Percentiles rank a stretch among this genome's conserved stretches.
These are phyloP conservation scores for Brachionus rubens DNA, from an alignment of 1,140 invertebrate genomes.

Conservation along the genomic window DNA sequence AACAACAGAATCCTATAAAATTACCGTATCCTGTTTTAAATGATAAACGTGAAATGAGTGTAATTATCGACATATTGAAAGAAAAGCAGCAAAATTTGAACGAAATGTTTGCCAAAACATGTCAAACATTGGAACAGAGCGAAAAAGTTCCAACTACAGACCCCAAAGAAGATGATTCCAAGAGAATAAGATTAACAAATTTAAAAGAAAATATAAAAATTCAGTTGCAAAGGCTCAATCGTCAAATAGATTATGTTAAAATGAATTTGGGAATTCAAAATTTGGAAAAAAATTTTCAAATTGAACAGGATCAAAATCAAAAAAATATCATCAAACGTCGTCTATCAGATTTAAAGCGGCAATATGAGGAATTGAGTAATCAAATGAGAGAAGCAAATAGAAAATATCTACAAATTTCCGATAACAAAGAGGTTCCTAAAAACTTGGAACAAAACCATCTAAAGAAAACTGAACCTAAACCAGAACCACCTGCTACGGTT, in stretches of 20 bases:
- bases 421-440: not conserved
- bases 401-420: not conserved
- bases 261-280: slow-evolving; percentile 2
- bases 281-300: not conserved
- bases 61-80: slow-evolving; percentile 5
- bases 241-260: slow-evolving; percentile 33
- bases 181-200: not conserved
- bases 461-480: not conserved
- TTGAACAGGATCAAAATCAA: not conserved
- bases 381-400: slow-evolving; percentile 32
- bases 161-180: not conserved
- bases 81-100: slow-evolving; percentile 29
- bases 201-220: slow-evolving; percentile 28
- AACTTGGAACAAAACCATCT: not conserved
- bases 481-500: not conserved
- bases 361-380: not conserved
- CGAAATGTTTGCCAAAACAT: not conserved
- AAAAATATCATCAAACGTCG: not conserved
- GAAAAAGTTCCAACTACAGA: not conserved
- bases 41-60: slow-evolving; percentile 27
- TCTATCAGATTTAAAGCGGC: not conserved
- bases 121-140: not conserved
- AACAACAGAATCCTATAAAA: not conserved
- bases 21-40: slow-evolving; percentile 34
- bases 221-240: not conserved